A percentile compares a stretch with the other conserved stretches of the same genome.
phyloP scores from a whole-genome alignment of 1,140 invertebrate genomes.

The Trichoplusia ni region DNA sequence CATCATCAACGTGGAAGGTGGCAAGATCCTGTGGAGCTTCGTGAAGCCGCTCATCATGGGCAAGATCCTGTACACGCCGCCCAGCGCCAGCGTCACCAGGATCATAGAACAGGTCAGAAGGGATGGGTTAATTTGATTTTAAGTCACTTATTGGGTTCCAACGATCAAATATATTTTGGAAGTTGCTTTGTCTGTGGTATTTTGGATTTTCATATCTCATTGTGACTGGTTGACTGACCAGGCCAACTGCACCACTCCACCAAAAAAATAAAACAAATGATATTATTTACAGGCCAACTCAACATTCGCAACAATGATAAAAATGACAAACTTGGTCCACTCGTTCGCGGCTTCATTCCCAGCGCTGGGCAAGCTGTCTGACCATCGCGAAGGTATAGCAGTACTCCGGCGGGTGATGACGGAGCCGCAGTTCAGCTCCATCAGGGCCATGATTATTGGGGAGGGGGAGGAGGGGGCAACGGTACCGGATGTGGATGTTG shows the following conservation, averaged over 20 bases:
- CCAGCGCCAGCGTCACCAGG: constrained; percentile 69
- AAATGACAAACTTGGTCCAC: constrained; percentile 74
- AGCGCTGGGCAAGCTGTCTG: constrained; percentile 72
- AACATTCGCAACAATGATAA: constrained; percentile 82
- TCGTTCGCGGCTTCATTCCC: constrained; percentile 76
- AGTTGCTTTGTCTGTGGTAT: no score
- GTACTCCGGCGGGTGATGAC: constrained; percentile 74
- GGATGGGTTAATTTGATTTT: no score
- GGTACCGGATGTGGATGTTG: constrained; percentile 57
- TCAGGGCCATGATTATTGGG: constrained; percentile 50
- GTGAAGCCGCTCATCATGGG: constrained; percentile 85
- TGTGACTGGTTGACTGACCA: no score
- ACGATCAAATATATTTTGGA: no score
- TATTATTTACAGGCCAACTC: constrained; percentile 79
- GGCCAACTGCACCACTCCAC: no score
- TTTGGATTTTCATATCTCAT: no score
- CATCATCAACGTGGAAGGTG: constrained; percentile 82
- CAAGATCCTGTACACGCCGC: constrained; percentile 84
- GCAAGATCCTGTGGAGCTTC: constrained; percentile 86
- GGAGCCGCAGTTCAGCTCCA: constrained; percentile 41
- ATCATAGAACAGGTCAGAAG: constrained; percentile 81
- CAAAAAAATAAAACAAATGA: no score
- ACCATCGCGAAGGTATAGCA: constrained; percentile 74
- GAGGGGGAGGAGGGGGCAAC: constrained; percentile 28
- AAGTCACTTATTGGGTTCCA: no score